Evolutionary conservation across 1,140 invertebrate species (phyloP).

Genomic region (Sinonovacula constricta): DNA sequence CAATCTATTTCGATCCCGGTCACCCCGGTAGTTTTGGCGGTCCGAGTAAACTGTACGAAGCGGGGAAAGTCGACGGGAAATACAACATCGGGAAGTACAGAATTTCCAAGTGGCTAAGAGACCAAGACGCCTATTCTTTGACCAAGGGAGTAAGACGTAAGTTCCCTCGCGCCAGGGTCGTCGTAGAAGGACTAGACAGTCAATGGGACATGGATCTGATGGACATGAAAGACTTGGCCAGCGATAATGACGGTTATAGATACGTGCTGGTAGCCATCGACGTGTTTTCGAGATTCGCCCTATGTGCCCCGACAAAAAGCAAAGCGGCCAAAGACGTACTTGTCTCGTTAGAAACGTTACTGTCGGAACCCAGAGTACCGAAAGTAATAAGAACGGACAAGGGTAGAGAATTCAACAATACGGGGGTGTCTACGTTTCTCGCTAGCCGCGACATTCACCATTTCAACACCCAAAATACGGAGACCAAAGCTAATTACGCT

Average conservation of each 20-base stretch:
- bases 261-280: conserved; percentile 27
- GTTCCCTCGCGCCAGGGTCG: neutral
- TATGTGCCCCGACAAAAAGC: neutral
- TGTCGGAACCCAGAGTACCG: conserved; percentile 5
- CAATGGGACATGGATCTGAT: conserved; percentile 33
- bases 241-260: neutral
- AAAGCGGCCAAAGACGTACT: neutral
- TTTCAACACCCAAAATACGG: conserved; percentile 41
- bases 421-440: neutral
- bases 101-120: conserved; percentile 40
- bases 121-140: conserved; percentile 37
- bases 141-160: conserved; percentile 5
- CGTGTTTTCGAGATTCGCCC: conserved; percentile 28
- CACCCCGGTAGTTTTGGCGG: conserved; percentile 2
- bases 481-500: conserved; percentile 28
- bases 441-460: conserved; percentile 6
- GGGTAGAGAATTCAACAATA: conserved; percentile 31
- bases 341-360: conserved; percentile 9
- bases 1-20: conserved; percentile 14
- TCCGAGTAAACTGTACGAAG: conserved; percentile 23
- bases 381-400: conserved; percentile 28
- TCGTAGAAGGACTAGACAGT: conserved; percentile 27
- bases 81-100: conserved; percentile 24
- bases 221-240: conserved; percentile 21
- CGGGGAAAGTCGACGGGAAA: conserved; percentile 7